phyloP scores from a whole-genome alignment of 2,113 vertebrate species.

The Fukomys damarensis region DNA sequence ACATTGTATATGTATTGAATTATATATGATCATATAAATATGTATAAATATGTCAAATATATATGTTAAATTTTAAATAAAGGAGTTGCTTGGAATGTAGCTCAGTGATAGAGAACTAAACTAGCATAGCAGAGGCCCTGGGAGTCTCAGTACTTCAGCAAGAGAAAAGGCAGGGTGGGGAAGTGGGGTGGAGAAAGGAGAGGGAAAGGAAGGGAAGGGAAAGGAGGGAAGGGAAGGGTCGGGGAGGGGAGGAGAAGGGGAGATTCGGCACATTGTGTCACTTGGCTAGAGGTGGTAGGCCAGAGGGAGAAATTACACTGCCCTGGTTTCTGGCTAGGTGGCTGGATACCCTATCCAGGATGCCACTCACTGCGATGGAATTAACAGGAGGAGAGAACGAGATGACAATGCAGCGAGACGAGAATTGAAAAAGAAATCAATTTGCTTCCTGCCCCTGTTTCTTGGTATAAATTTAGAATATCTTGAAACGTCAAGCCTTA shows the following conservation, averaged over 20 bases:
- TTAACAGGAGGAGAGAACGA: not conserved
- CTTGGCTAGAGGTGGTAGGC: not conserved
- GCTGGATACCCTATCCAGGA: not conserved
- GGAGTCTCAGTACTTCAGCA: not conserved
- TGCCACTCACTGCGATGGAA: not conserved
- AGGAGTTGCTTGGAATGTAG: not conserved
- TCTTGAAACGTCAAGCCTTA: not conserved
- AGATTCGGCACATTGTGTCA: not conserved
- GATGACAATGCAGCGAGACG: not conserved
- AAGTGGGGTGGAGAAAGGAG: accelerated
- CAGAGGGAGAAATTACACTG: not conserved
- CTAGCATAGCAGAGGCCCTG: not conserved
- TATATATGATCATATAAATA: not conserved
- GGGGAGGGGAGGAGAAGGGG: too few species aligned
- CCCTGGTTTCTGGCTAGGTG: not conserved
- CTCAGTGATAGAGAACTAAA: not conserved
- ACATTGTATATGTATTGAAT: not conserved
- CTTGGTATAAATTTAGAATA: not conserved
- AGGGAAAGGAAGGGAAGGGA: not conserved
- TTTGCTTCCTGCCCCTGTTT: not conserved
- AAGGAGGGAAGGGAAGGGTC: not conserved
- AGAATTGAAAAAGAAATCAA: not conserved
- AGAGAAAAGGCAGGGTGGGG: not conserved
- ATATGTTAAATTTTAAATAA: not conserved
- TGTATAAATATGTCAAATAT: not conserved